Evolutionary conservation across 2,797 vertebrate species (phyloP).

Genomic region (Nannoperca obscura): DNA sequence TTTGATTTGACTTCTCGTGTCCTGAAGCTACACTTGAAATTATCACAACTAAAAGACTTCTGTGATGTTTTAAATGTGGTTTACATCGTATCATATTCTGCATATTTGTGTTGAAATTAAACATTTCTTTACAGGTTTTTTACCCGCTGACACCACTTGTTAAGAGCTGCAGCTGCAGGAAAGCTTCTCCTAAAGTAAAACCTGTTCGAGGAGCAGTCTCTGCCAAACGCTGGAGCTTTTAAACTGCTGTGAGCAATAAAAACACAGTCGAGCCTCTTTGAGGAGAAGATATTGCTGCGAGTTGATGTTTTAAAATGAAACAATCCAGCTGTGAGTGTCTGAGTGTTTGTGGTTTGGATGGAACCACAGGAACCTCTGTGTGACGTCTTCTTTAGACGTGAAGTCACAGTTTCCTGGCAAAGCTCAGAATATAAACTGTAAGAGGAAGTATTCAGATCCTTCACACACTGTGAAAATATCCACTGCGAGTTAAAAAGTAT

Average conservation of each 20-base stretch:
- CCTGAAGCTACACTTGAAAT: neutral
- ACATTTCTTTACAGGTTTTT: too few species aligned
- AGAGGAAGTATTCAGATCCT: neutral
- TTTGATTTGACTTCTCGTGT: too few species aligned
- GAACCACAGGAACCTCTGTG: neutral
- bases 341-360: neutral
- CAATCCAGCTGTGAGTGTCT: neutral
- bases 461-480: too few species aligned
- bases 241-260: neutral
- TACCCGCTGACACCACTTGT: neutral
- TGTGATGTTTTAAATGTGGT: neutral
- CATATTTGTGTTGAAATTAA: neutral
- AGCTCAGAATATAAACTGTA: neutral
- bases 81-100: neutral
- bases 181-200: neutral
- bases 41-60: neutral
- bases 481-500: too few species aligned
- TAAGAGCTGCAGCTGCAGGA: neutral
- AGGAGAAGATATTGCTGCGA: neutral
- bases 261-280: neutral
- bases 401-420: neutral
- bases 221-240: neutral
- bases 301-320: neutral
- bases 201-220: neutral
- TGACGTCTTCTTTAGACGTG: neutral